Percentiles rank a stretch among this genome's conserved stretches.
phyloP scores from a whole-genome alignment of 2,113 vertebrate species.

The Polyodon spathula region DNA sequence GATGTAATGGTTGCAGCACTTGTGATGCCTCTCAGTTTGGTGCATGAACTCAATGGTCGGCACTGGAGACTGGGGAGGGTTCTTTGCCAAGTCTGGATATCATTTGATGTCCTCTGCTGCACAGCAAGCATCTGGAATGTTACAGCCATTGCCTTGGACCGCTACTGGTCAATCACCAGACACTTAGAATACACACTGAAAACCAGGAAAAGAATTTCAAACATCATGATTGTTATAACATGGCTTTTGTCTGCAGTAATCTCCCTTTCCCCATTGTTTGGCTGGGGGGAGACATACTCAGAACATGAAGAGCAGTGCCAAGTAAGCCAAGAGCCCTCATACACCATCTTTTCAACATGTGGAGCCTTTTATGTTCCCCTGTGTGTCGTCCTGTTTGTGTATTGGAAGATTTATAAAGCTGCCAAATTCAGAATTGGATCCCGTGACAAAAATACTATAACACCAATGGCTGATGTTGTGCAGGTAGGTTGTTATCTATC shows the following conservation, averaged over 20 bases:
- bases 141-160: constrained; percentile 68
- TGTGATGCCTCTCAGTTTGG: constrained; percentile 72
- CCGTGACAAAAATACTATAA: constrained; percentile 57
- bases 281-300: constrained; percentile 68
- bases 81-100: constrained; percentile 68
- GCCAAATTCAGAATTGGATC: constrained; percentile 60
- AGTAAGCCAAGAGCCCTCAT: constrained; percentile 66
- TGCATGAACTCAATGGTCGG: constrained; percentile 53
- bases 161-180: constrained; percentile 73
- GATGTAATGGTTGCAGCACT: constrained; percentile 68
- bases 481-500: constrained; percentile 51
- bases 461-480: constrained; percentile 42
- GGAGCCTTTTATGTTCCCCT: constrained; percentile 74
- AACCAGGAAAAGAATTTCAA: constrained; percentile 56
- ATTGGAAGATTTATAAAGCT: constrained; percentile 75
- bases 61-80: constrained; percentile 60
- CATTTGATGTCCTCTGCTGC: constrained; percentile 69
- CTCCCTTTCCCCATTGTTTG: constrained; percentile 64
- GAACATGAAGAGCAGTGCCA: constrained; percentile 55
- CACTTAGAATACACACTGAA: constrained; percentile 68
- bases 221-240: constrained; percentile 63
- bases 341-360: constrained; percentile 70
- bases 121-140: constrained; percentile 80
- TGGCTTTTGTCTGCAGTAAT: constrained; percentile 63
- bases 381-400: constrained; percentile 69